Evolutionary conservation across 2,797 vertebrate genomes (phyloP).

Genomic region (Sarcophilus harrisii): DNA sequence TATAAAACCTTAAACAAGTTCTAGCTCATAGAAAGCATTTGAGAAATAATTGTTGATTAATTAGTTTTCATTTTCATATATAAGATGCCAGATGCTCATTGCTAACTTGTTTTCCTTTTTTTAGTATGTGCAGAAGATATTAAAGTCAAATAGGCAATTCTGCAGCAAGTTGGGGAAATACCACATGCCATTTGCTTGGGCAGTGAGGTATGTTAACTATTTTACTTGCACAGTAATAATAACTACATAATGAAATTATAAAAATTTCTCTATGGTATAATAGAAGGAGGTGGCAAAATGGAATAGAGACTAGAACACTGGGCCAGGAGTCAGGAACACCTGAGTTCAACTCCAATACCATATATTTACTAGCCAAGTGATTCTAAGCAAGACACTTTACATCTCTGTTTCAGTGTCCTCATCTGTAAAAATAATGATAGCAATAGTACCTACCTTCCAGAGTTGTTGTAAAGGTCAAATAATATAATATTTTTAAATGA

Average conservation of each 20-base stretch:
- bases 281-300: background rate
- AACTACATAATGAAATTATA: background rate
- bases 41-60: background rate
- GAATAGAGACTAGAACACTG: background rate
- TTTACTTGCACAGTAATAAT: background rate
- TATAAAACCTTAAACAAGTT: background rate
- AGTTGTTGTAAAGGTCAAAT: background rate
- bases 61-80: background rate
- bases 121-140: slow-evolving; percentile 95
- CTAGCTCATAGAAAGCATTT: background rate
- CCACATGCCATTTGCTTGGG: slow-evolving; percentile 98
- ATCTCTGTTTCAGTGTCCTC: background rate
- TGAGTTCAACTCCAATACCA: background rate
- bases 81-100: background rate
- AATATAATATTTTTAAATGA: background rate
- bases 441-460: background rate
- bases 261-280: background rate
- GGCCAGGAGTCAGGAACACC: background rate
- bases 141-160: slow-evolving; percentile 97
- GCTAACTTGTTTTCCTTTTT: slow-evolving; percentile 67
- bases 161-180: slow-evolving; percentile 97
- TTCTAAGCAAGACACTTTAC: background rate
- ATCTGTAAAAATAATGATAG: background rate
- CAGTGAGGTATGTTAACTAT: slow-evolving; percentile 90
- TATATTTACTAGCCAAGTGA: background rate